Evolutionary conservation across 2,888 invertebrate species (phyloP).

Genomic region (Sminthurinus aureus): DNA sequence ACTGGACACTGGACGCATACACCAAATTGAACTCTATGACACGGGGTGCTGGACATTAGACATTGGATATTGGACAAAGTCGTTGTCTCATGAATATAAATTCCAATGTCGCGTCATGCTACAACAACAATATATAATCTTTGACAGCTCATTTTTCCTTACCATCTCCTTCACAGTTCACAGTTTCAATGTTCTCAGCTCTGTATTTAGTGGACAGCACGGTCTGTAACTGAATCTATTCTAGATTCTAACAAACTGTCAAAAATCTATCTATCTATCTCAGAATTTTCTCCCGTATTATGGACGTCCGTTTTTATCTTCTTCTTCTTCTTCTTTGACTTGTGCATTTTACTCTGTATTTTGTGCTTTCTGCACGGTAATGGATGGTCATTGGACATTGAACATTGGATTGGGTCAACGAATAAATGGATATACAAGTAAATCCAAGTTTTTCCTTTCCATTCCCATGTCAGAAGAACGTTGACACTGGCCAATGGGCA

Average conservation of each 20-base stretch:
- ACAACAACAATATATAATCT: background rate
- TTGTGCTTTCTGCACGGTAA: background rate
- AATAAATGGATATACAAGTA: too few relatives aligned
- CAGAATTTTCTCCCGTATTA: too few relatives aligned
- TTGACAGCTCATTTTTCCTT: background rate
- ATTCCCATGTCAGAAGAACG: too few relatives aligned
- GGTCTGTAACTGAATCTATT: background rate
- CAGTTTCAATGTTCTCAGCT: background rate
- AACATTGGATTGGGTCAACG: too few relatives aligned
- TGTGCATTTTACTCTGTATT: background rate
- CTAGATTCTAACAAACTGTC: background rate
- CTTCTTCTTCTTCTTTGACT: background rate
- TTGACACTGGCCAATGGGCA: too few relatives aligned
- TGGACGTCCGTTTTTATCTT: background rate
- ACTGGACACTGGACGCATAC: too few relatives aligned
- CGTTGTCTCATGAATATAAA: slow-evolving; percentile 30
- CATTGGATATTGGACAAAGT: background rate
- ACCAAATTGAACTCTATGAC: slow-evolving; percentile 8
- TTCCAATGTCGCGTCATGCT: background rate
- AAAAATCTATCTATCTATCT: too few relatives aligned
- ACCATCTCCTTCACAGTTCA: background rate
- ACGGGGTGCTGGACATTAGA: background rate
- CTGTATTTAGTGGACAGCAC: background rate
- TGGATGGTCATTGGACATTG: too few relatives aligned
- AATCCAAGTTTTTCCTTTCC: too few relatives aligned